These are phyloP conservation scores for Drosophila dives DNA, from an alignment of 2,888 invertebrate genomes.

Conservation along the genomic window DNA sequence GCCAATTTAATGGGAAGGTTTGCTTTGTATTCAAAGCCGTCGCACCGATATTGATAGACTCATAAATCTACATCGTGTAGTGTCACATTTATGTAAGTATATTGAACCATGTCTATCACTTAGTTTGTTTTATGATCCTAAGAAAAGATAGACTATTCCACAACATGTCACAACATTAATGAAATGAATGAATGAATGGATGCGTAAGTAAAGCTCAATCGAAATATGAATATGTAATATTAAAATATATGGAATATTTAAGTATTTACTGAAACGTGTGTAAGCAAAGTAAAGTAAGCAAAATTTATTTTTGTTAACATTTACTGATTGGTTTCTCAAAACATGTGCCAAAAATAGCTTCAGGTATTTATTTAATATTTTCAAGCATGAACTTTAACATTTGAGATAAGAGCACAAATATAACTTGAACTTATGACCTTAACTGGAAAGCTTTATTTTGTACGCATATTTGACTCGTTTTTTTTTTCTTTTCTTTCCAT, in stretches of 20 bases:
- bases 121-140: background rate
- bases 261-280: background rate
- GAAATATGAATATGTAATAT: background rate
- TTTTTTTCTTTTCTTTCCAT: conserved; percentile 9
- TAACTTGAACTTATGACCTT: conserved; percentile 29
- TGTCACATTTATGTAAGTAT: conserved; percentile 1
- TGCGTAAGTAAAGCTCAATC: background rate
- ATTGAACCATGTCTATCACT: background rate
- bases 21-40: conserved; percentile 29
- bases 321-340: background rate
- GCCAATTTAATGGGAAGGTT: conserved; percentile 39
- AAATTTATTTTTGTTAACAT: background rate
- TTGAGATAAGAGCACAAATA: background rate
- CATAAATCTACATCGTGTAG: background rate
- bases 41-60: background rate
- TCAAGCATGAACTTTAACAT: background rate
- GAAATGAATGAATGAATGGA: background rate
- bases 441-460: background rate
- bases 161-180: background rate
- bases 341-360: background rate
- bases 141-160: background rate
- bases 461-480: conserved; percentile 14
- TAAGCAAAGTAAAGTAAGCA: background rate
- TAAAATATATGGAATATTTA: background rate
- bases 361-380: background rate